Conservation (phyloP, 2,113 vertebrate species). For the Lophochroa leadbeateri region DNA sequence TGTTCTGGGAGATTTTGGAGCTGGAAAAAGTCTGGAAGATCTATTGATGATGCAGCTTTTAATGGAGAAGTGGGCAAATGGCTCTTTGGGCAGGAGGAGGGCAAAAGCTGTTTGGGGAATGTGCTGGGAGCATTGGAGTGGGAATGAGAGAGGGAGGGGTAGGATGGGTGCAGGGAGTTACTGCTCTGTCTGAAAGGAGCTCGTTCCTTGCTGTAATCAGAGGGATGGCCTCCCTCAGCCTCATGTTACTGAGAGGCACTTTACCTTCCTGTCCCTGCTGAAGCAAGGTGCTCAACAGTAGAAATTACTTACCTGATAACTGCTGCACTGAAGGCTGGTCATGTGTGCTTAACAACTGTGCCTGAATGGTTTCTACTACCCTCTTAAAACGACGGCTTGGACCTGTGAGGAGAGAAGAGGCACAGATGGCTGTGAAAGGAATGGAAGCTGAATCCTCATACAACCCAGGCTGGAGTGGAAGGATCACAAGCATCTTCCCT, state of each 20-base stretch:
- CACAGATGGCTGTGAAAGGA: neutral
- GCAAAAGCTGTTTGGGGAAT: conserved; percentile 46
- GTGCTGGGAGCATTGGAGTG: conserved; percentile 19
- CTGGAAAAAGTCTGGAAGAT: neutral
- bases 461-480: neutral
- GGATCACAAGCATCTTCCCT: neutral
- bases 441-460: neutral
- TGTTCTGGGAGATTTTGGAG: neutral
- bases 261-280: conserved; percentile 54
- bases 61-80: conserved; percentile 66
- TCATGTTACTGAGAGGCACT: conserved; percentile 27
- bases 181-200: conserved; percentile 51
- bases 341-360: conserved; percentile 97
- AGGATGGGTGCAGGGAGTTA: conserved; percentile 9
- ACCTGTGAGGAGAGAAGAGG: conserved; percentile 76
- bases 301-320: conserved; percentile 90
- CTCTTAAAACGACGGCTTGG: conserved; percentile 98
- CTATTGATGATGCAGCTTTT: conserved; percentile 55
- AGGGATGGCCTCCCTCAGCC: conserved; percentile 42
- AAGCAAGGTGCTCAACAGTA: conserved; percentile 55
- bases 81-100: conserved; percentile 56
- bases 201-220: neutral
- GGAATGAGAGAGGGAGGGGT: conserved; percentile 45
- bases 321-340: conserved; percentile 96
- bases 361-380: conserved; percentile 98